Conservation (phyloP, 2,113 vertebrate species). For the Urocynchramus pylzowi region DNA sequence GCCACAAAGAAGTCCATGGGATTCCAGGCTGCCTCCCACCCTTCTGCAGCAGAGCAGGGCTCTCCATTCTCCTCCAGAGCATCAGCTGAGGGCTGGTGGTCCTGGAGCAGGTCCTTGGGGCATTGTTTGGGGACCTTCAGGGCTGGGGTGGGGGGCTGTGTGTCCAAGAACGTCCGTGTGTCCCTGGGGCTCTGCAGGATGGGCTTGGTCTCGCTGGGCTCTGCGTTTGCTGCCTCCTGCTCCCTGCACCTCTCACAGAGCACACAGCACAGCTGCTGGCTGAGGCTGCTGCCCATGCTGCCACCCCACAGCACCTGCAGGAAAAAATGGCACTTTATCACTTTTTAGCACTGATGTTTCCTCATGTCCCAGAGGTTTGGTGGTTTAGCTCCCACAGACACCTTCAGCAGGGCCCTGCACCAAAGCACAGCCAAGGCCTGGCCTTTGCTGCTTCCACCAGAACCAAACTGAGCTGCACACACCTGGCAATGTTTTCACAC, state of each 20-base stretch:
- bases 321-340: fast-evolving
- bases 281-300: not conserved
- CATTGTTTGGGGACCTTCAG: not conserved
- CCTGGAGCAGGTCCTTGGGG: not conserved
- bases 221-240: not conserved
- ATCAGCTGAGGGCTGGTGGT: fast-evolving
- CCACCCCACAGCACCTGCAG: not conserved
- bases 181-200: not conserved
- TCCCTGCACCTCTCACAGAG: not conserved
- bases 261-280: not conserved
- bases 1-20: not conserved
- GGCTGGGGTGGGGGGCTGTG: not conserved
- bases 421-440: not conserved
- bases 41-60: not conserved
- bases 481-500: no score
- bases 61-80: not conserved
- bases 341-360: no score
- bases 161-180: fast-evolving
- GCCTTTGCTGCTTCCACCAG: not conserved
- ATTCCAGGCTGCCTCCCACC: not conserved
- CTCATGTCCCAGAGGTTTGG: no score
- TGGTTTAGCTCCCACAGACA: no score
- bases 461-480: fast-evolving
- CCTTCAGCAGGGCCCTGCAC: not conserved
- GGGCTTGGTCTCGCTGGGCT: not conserved